A percentile compares a stretch with the other conserved stretches of the same genome.
These are phyloP conservation scores for Drosophila tanythrix DNA, from an alignment of 2,888 invertebrate species.

Conservation along the genomic window DNA sequence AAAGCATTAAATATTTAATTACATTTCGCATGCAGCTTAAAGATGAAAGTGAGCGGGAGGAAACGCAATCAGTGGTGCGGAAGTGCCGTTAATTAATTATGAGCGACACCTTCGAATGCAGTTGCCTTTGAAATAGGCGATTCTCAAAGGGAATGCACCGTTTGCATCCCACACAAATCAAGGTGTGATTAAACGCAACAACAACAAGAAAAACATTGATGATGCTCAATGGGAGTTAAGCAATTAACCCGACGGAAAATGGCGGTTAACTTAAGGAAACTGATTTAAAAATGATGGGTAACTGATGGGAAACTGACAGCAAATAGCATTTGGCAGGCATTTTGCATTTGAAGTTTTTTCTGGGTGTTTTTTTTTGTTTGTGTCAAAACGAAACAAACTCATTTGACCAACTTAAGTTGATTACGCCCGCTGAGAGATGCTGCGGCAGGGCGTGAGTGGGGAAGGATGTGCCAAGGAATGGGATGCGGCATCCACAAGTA, in stretches of 20 bases:
- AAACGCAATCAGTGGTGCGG: neutral
- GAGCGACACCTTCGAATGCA: conserved; percentile 25
- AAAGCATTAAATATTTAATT: conserved; percentile 61
- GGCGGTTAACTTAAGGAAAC: conserved; percentile 13
- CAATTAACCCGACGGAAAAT: conserved; percentile 41
- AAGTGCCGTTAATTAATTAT: conserved; percentile 62
- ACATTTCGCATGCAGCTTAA: conserved; percentile 7
- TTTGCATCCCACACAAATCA: conserved; percentile 47
- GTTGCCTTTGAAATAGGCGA: neutral
- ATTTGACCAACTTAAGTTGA: conserved; percentile 79
- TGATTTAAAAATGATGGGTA: conserved; percentile 1
- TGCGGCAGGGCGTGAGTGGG: conserved; percentile 5
- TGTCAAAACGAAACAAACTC: conserved; percentile 64
- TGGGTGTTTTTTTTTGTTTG: conserved; percentile 20
- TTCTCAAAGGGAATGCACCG: conserved; percentile 34
- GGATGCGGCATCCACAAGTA: conserved; percentile 21
- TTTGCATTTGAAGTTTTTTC: conserved; percentile 30
- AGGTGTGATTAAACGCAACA: conserved; percentile 25
- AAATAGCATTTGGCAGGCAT: conserved; percentile 36
- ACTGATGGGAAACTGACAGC: conserved; percentile 18
- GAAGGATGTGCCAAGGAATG: neutral
- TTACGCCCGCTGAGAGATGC: conserved; percentile 50
- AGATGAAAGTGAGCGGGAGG: conserved; percentile 16
- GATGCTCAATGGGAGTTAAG: neutral
- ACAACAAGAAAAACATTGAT: neutral